phyloP scores from a whole-genome alignment of 2,888 invertebrate species.

The Caenorhabditis macrosperma region DNA sequence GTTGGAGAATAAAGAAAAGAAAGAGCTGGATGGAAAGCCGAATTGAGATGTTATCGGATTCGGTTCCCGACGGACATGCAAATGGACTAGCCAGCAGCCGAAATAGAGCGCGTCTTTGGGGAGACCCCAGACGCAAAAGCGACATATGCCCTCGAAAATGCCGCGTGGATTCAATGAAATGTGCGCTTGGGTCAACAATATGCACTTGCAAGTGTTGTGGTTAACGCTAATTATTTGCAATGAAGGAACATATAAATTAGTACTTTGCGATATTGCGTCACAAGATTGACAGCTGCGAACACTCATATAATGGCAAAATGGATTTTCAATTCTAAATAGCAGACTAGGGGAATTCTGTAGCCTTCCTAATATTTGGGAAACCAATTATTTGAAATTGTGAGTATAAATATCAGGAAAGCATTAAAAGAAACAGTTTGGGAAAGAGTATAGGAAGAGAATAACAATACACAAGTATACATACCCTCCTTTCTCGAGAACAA shows the following conservation, averaged over 20 bases:
- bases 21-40: constrained; percentile 8
- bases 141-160: constrained; percentile 14
- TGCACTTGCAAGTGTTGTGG: constrained; percentile 17
- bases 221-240: background rate
- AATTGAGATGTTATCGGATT: constrained; percentile 54
- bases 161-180: constrained; percentile 43
- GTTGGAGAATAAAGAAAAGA: constrained; percentile 12
- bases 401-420: no score
- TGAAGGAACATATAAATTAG: background rate
- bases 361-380: no score
- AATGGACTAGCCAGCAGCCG: constrained; percentile 29
- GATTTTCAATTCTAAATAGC: no score
- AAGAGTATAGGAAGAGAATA: background rate
- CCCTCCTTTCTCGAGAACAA: constrained; percentile 86
- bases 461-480: constrained; percentile 65
- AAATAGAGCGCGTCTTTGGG: background rate
- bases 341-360: no score
- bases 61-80: constrained; percentile 43
- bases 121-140: constrained; percentile 10
- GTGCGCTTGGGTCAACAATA: constrained; percentile 29
- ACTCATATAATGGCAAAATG: background rate
- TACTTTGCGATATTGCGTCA: background rate
- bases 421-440: background rate
- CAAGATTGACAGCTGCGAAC: background rate
- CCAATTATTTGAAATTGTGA: no score